A percentile compares a stretch with the other conserved stretches of the same genome.
Conservation (phyloP, 2,113 vertebrate species). For the Macroglossus sobrinus region DNA sequence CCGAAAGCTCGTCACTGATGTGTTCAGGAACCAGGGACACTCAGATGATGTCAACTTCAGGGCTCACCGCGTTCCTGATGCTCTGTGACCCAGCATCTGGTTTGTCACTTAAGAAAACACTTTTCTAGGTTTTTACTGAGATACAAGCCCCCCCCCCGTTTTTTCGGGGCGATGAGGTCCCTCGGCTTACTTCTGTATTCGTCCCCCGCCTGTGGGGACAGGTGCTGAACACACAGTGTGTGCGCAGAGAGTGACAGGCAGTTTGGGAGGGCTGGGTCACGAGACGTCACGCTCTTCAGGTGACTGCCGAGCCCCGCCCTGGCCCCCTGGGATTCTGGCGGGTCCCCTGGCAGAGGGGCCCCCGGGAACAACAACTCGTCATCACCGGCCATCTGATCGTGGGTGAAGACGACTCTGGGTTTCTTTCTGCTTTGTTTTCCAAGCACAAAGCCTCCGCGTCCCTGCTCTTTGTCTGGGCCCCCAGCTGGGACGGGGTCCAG, state of each 20-base stretch:
- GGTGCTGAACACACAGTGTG: neutral
- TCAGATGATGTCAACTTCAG: fast-evolving
- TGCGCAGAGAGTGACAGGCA: neutral
- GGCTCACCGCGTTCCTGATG: fast-evolving
- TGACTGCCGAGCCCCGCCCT: neutral
- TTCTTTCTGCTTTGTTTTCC: neutral
- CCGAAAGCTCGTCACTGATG: no score
- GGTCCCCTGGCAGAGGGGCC: neutral
- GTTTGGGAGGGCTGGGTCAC: neutral
- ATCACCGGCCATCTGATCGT: no score
- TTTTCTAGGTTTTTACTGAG: no score
- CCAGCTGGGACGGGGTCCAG: neutral
- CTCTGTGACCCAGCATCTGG: neutral
- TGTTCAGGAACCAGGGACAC: neutral
- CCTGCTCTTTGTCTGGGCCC: neutral
- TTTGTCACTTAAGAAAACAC: neutral
- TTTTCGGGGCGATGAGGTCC: neutral
- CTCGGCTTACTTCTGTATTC: neutral
- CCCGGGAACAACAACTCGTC: no score
- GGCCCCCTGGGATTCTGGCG: neutral
- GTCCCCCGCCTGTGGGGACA: no score
- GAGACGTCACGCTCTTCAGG: neutral
- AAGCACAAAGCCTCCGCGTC: neutral
- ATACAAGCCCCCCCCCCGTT: no score
- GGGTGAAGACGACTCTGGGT: no score